These are phyloP conservation scores for Nematostella vectensis DNA, from an alignment of 92 coral and sea anemone species.

Conservation along the genomic window DNA sequence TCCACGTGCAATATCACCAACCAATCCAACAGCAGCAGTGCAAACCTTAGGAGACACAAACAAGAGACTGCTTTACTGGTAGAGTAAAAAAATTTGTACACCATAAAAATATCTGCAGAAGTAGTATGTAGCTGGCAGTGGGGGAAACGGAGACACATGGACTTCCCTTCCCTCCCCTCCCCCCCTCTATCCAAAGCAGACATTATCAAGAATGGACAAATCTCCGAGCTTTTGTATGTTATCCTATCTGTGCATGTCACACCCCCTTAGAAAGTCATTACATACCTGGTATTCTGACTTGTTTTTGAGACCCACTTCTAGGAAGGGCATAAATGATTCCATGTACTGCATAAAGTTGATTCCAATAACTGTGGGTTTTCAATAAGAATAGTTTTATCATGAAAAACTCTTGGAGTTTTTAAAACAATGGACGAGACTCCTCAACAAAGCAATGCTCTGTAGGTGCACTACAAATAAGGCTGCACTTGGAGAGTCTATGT, in stretches of 20 bases:
- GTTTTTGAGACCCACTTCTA: constrained; percentile 60
- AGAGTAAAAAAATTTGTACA: too few relatives aligned
- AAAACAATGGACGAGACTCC: too few relatives aligned
- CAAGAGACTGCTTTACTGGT: too few relatives aligned
- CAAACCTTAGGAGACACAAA: constrained; percentile 89
- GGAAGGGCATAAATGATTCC: constrained; percentile 82
- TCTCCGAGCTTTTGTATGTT: too few relatives aligned
- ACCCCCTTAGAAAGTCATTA: neutral
- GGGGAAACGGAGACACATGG: neutral
- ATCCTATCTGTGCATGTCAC: too few relatives aligned
- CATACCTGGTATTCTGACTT: constrained; percentile 88
- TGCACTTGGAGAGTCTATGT: too few relatives aligned
- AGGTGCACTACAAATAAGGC: too few relatives aligned
- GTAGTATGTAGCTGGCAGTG: too few relatives aligned
- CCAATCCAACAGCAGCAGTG: constrained; percentile 91
- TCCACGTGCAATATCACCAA: constrained; percentile 88
- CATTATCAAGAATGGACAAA: too few relatives aligned
- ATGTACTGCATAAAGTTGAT: constrained; percentile 56
- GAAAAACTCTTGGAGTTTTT: neutral
- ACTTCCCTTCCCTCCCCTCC: neutral
- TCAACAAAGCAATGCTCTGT: too few relatives aligned
- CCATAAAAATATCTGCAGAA: too few relatives aligned
- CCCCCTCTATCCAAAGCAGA: too few relatives aligned
- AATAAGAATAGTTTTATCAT: constrained; percentile 4
- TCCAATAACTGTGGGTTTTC: constrained; percentile 68